These are phyloP conservation scores for Coleophora deauratella DNA, from an alignment of 2,888 invertebrate genomes.

Conservation along the genomic window DNA sequence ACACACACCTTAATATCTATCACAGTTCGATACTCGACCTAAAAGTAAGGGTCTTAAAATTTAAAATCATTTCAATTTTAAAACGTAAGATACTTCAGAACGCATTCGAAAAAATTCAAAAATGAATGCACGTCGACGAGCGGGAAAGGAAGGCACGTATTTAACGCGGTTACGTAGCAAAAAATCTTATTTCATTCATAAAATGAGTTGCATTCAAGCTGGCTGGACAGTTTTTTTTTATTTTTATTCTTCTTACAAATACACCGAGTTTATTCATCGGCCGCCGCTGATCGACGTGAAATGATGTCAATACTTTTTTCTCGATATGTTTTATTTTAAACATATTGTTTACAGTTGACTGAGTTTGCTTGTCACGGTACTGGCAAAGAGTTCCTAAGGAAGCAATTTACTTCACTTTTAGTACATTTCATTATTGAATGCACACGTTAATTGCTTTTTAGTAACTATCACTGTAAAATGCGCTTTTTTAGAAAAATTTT, in stretches of 20 bases:
- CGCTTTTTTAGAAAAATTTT: too few relatives aligned
- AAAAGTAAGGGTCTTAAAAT: neutral
- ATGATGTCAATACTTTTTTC: constrained; percentile 55
- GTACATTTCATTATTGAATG: neutral
- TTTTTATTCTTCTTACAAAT: constrained; percentile 24
- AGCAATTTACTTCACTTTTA: neutral
- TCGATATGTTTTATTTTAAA: constrained; percentile 35
- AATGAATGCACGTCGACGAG: constrained; percentile 66
- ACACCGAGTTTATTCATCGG: constrained; percentile 30
- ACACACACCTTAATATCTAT: too few relatives aligned
- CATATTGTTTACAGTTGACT: constrained; percentile 63
- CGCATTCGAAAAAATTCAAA: constrained; percentile 41
- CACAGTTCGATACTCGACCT: constrained; percentile 20
- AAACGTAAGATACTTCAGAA: constrained; percentile 32
- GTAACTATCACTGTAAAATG: neutral
- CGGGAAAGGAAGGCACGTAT: constrained; percentile 71
- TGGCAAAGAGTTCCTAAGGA: constrained; percentile 32
- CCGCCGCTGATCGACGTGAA: constrained; percentile 61
- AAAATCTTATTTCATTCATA: constrained; percentile 73
- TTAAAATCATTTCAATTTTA: neutral
- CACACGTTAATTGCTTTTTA: constrained; percentile 3
- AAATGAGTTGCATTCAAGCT: constrained; percentile 67
- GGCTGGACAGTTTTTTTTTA: constrained; percentile 34
- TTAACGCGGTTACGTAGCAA: constrained; percentile 58
- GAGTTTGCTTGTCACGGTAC: constrained; percentile 44